A percentile compares a stretch with the other conserved stretches of the same genome.
These are phyloP conservation scores for Patella vulgata DNA, from an alignment of 1,140 invertebrate species.

Conservation along the genomic window DNA sequence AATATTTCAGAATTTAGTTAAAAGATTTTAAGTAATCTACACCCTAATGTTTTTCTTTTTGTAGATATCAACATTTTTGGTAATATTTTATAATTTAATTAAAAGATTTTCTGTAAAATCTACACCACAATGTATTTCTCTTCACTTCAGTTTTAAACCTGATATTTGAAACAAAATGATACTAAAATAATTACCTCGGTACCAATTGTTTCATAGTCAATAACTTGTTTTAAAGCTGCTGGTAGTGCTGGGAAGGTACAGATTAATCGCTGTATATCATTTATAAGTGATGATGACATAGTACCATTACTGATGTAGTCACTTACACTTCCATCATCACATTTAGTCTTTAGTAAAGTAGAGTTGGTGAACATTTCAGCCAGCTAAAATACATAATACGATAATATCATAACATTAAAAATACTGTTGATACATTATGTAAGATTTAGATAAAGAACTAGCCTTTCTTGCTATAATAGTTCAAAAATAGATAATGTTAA, in stretches of 20 bases:
- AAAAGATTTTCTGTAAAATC: too few relatives aligned
- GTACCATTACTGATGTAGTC: conserved; percentile 8
- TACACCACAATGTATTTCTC: too few relatives aligned
- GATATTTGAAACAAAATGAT: background rate
- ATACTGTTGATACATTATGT: too few relatives aligned
- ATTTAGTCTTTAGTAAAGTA: background rate
- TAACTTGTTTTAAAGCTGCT: conserved; percentile 5
- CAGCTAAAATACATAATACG: too few relatives aligned
- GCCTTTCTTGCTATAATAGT: too few relatives aligned
- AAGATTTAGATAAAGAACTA: too few relatives aligned
- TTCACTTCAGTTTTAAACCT: too few relatives aligned
- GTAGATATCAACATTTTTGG: background rate
- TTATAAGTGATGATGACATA: background rate
- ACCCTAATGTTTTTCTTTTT: background rate
- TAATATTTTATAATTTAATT: background rate
- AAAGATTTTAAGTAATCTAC: too few relatives aligned
- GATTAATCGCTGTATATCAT: conserved; percentile 17
- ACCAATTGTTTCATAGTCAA: conserved; percentile 14
- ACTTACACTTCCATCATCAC: conserved; percentile 2
- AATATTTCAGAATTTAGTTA: too few relatives aligned
- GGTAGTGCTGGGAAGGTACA: conserved; percentile 18
- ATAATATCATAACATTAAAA: too few relatives aligned
- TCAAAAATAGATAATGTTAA: too few relatives aligned
- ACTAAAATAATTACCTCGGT: conserved; percentile 7
- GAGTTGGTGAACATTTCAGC: background rate